Base-by-base conservation (phyloP, 2,888 invertebrate genomes). In the Netelia melanura region DNA sequence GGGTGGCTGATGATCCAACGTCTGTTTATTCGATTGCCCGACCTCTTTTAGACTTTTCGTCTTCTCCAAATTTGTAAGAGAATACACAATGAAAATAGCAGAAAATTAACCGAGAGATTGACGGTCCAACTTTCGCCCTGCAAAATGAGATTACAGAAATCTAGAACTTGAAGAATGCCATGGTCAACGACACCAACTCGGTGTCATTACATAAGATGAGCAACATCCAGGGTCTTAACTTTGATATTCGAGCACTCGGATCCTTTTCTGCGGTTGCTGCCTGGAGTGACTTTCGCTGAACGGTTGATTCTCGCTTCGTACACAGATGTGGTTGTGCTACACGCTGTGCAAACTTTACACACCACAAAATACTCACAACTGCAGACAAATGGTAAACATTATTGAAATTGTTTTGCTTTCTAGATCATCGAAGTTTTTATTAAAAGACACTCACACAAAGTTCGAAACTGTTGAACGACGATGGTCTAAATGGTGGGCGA, bases 181-280 rank as follows among this genome's bases (percentile, higher is more conserved):
- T 9, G 52, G n/a, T 30, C 58, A 17, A 38, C 38, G 14, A 17
- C 58, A 58, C 62, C 70, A 43, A 62, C 62, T 62, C 62, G 62
- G 70, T 62, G 52, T 62, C 23, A 64, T 79, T 79, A 79, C 11
- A 79, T 71, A 71, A 79, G 14, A 58, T 44, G 67, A 67, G 38
- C 75, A 43, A 21, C 74, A 67, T 58, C 81, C 74, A 74, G 54
- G 64, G 79, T 48, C 52, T 71, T 71, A 79, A 79, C 64, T 70
- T 43, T 71, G 79, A 61, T 71, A 79, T 71, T 79, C 64, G 71
- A 71, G 56, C 38, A 54, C 62, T 48, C 17, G 10, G 23, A 71
- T 67, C 62, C 72, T 75, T 52, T 64, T 21, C 23, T 71, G 79
- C 8, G 79, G 79, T 71, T 54, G 17, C 64, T n/a, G 74, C 48